Conservation (phyloP, 2,113 vertebrate genomes). For the Brachypodius melanocephalos region DNA sequence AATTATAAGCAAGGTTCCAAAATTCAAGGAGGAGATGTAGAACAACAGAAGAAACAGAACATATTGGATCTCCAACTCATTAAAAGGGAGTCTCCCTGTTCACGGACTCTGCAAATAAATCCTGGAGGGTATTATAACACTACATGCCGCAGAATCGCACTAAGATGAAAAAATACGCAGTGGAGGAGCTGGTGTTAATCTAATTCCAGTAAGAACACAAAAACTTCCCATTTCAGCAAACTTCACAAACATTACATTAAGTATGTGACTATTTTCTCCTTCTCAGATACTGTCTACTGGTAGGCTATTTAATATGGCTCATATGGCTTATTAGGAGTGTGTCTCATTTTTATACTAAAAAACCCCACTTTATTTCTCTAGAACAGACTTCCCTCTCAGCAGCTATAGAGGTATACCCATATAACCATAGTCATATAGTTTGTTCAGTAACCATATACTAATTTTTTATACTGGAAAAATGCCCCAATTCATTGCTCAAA, state of each 20-base stretch:
- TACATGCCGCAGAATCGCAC: background rate
- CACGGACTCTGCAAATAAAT: background rate
- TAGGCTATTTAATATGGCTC: background rate
- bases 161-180: accelerated
- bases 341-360: background rate
- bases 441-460: background rate
- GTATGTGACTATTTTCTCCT: background rate
- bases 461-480: background rate
- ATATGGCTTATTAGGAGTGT: background rate
- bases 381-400: background rate
- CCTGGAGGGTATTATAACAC: background rate
- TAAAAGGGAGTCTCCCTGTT: background rate
- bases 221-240: background rate
- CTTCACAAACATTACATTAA: background rate
- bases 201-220: background rate
- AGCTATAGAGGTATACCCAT: background rate
- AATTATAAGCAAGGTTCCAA: background rate
- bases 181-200: background rate
- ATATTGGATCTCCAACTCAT: background rate
- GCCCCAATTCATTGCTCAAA: background rate
- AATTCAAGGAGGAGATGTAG: background rate
- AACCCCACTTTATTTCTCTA: background rate
- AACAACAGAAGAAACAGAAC: background rate
- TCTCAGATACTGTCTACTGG: background rate
- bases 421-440: background rate